Base-by-base conservation (phyloP, 2,113 vertebrate species). In the Eurypyga helias region DNA sequence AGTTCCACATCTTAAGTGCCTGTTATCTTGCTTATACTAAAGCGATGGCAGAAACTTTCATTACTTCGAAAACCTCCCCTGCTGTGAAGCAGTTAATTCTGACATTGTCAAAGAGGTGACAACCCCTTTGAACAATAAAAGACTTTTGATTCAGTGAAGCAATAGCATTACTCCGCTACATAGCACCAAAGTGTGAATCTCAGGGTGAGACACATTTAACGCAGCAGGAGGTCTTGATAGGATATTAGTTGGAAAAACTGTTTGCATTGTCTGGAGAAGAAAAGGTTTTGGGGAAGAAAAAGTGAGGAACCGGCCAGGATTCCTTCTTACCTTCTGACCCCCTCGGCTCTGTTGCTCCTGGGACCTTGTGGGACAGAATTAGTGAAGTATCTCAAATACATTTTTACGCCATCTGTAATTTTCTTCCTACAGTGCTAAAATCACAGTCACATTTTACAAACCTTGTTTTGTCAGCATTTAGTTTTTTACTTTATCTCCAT, bases 1-100 rank as follows among this genome's bases (percentile, higher is more conserved):
- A 88, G 66, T 66, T 80, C 69, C 26, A 11, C 66, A 67, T 83
- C 58, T 60, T 83, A 96, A 93, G 64, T 94, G 85, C 79, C 72
- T 73, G 55, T 90, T 96, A 83, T 73, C 82, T 83, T 90, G 79
- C 82, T 93, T 93, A 57, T 70, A 81, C 75, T 88, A 62, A 51
- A 86, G 43, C 7, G 58, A 70, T 55, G 83, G 64, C 60, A 91
- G 55, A 67, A 93, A 60, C 51, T 95, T 95, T 31, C 82, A 88
- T 70, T 70, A 73, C 90, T 94, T 95, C 66, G 70, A 72, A 90
- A 87, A 41, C 23, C 16, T 87, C 45, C 64, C 78, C 85, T 96
- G 71, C 85, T 92, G 92, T 92, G 85, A 90, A 93, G 87, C 75
- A 90, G 90, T 91, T 95, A 90, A 93, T 91, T 96, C 90, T 96